Evolutionary conservation across 2,113 vertebrate species (phyloP).

Genomic region (Eolophus roseicapilla): DNA sequence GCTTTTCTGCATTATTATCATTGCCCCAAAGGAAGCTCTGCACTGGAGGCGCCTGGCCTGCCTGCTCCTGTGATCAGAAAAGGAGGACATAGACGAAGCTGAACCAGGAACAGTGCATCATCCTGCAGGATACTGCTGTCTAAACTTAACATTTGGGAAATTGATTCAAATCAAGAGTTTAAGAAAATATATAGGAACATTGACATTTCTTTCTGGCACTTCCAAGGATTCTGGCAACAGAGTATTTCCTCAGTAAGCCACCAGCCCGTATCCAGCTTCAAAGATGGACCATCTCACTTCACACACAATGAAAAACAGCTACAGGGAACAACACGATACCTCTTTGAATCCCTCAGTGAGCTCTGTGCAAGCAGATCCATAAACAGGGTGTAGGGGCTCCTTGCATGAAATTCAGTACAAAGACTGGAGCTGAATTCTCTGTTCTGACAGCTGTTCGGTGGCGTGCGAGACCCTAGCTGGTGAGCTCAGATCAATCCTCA

Average conservation of each 20-base stretch:
- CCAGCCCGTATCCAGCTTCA: not conserved
- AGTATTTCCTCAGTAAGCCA: not conserved
- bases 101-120: not conserved
- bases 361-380: not conserved
- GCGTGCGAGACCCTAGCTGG: not conserved
- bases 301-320: not conserved
- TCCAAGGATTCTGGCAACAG: not conserved
- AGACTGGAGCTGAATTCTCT: not conserved
- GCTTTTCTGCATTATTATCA: not conserved
- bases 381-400: not conserved
- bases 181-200: not conserved
- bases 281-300: not conserved
- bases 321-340: not conserved
- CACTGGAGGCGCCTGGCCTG: not conserved
- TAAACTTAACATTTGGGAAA: not conserved
- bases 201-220: not conserved
- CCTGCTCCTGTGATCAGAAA: fast-evolving
- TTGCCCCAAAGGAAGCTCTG: not conserved
- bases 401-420: not conserved
- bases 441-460: conserved; percentile 33
- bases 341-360: not conserved
- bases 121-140: not conserved
- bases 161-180: not conserved
- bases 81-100: not conserved
- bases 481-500: conserved; percentile 27